These are phyloP conservation scores for Drosophila ananassae DNA, from an alignment of 1,140 invertebrate genomes.

Conservation along the genomic window DNA sequence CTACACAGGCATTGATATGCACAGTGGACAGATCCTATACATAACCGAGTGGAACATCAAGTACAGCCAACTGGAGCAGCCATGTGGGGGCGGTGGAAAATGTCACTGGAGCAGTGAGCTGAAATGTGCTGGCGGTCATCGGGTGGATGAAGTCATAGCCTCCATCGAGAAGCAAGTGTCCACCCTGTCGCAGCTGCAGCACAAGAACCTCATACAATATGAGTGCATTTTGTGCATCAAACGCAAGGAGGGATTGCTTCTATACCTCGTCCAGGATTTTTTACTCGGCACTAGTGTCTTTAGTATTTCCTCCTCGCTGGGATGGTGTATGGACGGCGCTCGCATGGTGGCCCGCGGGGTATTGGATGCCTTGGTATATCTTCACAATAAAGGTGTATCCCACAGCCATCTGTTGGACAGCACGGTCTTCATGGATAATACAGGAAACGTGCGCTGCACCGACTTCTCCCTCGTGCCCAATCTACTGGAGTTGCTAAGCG, in stretches of 20 bases:
- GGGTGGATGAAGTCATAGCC: conserved; percentile 83
- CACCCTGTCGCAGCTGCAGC: conserved; percentile 88
- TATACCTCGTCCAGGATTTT: conserved; percentile 89
- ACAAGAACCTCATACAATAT: conserved; percentile 90
- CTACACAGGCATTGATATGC: conserved; percentile 88
- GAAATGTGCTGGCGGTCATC: conserved; percentile 72
- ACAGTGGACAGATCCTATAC: conserved; percentile 88
- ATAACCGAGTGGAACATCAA: conserved; percentile 90
- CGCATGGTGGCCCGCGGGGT: conserved; percentile 86
- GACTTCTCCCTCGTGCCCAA: conserved; percentile 89
- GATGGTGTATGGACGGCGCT: conserved; percentile 82
- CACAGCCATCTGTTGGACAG: conserved; percentile 90
- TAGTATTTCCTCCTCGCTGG: conserved; percentile 71
- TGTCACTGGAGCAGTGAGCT: conserved; percentile 70
- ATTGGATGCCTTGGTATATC: conserved; percentile 88
- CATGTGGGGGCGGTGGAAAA: conserved; percentile 63
- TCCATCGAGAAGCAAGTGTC: conserved; percentile 90
- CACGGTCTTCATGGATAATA: conserved; percentile 87
- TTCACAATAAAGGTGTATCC: conserved; percentile 91
- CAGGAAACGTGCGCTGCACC: conserved; percentile 86
- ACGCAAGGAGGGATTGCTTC: conserved; percentile 86
- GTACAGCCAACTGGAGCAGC: conserved; percentile 74
- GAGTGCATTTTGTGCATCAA: conserved; percentile 88
- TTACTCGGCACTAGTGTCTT: conserved; percentile 84
- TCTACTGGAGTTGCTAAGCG: conserved; percentile 69